Base-by-base conservation (phyloP, 2,797 vertebrate species). In the Ataeniobius toweri region DNA sequence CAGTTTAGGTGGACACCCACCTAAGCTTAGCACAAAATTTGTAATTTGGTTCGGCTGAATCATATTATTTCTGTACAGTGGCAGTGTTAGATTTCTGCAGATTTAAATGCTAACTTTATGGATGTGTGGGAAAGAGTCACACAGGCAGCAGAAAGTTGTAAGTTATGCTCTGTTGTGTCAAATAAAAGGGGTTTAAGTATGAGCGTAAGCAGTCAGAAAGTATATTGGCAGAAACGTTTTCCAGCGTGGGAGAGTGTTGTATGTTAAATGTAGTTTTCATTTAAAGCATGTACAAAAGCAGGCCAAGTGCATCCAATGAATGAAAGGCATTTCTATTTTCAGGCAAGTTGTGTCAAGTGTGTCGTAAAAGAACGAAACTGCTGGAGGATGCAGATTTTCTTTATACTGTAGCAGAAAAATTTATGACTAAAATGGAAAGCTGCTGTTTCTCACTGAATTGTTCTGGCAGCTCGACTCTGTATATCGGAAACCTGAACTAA, bases 231-330 rank as follows among this genome's bases (percentile, higher is more conserved):
- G 61, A 78, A 79, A 75, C 20, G 80, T 77, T 70, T 59, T 88
- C 80, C 75, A 31, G 36, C 70, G 74, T 46, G 71, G 75, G 59
- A 22, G 26, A 82, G 39, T 75, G 71, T 44, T 76, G 13, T 51
- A 76, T 69, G 56, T 88, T 78, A 84, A 81, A 72, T 26, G 75
- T 75, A 92, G 89, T 91, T 93, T 91, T 89, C 87, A 89, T 75
- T 92, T 39, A 75, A 89, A 92, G 89, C 81, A 87, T 36, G 28
- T 67, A 36, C 53, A 58, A 56, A 72, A 71, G 68, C 70, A 85
- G 77, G 69, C 55, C 82, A 86, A 69, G 39, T 76, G 70, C 84
- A 73, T 89, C 77, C 80, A 55, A 44, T 65, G 56, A 86, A 58
- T 76, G 68, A 73, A 80, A 76, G 51, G 20, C 58, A 36, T 61